phyloP scores from a whole-genome alignment of 2,888 invertebrate genomes.

The Thyatira batis region DNA sequence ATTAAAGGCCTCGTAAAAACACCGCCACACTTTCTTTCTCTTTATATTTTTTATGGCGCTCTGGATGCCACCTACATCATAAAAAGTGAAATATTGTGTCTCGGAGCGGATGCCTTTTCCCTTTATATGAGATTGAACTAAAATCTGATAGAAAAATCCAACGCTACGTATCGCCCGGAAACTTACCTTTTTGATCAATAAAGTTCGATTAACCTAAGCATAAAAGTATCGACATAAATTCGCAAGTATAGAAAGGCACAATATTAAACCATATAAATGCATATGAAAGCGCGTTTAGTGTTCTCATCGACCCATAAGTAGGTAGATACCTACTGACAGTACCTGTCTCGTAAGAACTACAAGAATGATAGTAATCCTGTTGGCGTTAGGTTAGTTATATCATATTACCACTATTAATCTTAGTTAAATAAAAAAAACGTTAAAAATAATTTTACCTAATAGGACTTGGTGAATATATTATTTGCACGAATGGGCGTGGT shows the following conservation, averaged over 20 bases:
- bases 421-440: background rate
- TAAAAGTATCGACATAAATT: background rate
- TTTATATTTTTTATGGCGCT: conserved; percentile 70
- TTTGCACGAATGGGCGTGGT: background rate
- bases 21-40: conserved; percentile 62
- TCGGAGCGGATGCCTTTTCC: conserved; percentile 65
- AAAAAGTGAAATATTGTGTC: conserved; percentile 79
- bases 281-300: too few species aligned
- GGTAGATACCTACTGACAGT: too few species aligned
- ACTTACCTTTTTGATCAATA: background rate
- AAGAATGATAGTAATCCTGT: too few species aligned
- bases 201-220: background rate
- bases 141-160: conserved; percentile 67
- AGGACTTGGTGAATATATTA: background rate
- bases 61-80: conserved; percentile 72
- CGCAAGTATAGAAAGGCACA: too few species aligned
- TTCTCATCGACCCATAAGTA: too few species aligned
- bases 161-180: conserved; percentile 19
- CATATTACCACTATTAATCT: too few species aligned
- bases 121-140: conserved; percentile 68
- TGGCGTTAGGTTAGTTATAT: background rate
- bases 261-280: too few species aligned
- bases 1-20: conserved; percentile 66
- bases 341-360: too few species aligned
- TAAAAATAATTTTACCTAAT: background rate